Conservation (phyloP, 1,140 invertebrate species). For the Tetragonula clypearis region DNA sequence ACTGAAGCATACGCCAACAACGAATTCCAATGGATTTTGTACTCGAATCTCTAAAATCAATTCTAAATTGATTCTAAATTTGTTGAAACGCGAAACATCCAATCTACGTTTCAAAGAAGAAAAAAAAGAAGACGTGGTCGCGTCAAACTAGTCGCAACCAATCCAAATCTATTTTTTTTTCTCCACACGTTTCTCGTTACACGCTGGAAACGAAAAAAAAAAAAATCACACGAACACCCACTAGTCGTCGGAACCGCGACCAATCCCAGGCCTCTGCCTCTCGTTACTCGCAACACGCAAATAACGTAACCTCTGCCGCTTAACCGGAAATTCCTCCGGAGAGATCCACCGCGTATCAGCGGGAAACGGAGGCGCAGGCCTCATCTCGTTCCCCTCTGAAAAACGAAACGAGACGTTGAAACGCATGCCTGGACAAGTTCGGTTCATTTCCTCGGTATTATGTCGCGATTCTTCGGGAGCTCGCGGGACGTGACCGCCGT, state of each 20-base stretch:
- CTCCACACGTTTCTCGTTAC: too few species aligned
- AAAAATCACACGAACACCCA: neutral
- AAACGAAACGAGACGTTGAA: neutral
- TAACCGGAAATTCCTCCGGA: neutral
- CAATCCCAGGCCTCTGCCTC: neutral
- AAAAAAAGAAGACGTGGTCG: too few species aligned
- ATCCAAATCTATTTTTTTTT: too few species aligned
- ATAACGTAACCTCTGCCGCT: neutral
- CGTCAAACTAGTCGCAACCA: too few species aligned
- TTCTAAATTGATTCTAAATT: too few species aligned
- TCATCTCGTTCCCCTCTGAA: neutral
- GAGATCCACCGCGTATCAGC: neutral
- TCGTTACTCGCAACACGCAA: neutral
- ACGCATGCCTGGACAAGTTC: constrained; percentile 14
- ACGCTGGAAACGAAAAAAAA: too few species aligned
- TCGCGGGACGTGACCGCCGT: constrained; percentile 27
- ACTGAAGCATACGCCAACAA: too few species aligned
- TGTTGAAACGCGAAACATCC: too few species aligned
- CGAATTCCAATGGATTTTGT: too few species aligned
- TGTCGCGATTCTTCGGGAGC: constrained; percentile 37
- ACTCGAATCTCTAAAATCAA: too few species aligned
- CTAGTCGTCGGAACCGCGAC: neutral
- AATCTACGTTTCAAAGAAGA: too few species aligned
- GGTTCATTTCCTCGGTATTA: constrained; percentile 24
- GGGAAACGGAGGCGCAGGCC: neutral